Evolutionary conservation across 2,797 vertebrate species (phyloP).

Genomic region (Hybognathus amarus): DNA sequence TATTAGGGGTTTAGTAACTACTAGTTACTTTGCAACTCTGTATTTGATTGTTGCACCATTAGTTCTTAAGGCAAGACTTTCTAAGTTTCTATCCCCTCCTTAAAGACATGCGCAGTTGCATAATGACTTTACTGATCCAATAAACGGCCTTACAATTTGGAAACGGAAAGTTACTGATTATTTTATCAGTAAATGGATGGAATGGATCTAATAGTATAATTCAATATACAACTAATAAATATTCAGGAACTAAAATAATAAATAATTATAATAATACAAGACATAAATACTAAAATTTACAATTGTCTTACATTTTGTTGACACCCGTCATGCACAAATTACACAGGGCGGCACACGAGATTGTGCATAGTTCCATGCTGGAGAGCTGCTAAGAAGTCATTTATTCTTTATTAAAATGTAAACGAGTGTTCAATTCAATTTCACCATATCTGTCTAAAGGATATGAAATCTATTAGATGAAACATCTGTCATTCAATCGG

Average conservation of each 20-base stretch:
- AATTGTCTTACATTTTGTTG: not conserved
- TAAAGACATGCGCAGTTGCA: not conserved
- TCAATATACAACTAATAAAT: not conserved
- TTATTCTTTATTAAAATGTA: not conserved
- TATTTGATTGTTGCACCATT: not conserved
- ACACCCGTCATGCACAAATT: conserved; percentile 4
- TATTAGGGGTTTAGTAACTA: not conserved
- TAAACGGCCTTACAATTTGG: not conserved
- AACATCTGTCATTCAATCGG: not conserved
- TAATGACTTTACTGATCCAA: not conserved
- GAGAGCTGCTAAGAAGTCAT: not conserved
- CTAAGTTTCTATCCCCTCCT: not conserved
- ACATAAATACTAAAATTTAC: not conserved
- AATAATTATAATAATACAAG: not conserved
- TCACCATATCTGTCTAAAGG: not conserved
- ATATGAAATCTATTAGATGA: not conserved
- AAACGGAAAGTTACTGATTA: not conserved
- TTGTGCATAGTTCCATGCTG: conserved; percentile 14
- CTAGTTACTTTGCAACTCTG: not conserved
- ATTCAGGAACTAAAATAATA: not conserved
- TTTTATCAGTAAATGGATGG: not conserved
- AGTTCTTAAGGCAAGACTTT: conserved; percentile 16
- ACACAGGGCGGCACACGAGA: not conserved
- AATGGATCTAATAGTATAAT: not conserved
- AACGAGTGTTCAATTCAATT: not conserved